Base-by-base conservation (phyloP, 2,797 vertebrate species). In the Manis javanica region DNA sequence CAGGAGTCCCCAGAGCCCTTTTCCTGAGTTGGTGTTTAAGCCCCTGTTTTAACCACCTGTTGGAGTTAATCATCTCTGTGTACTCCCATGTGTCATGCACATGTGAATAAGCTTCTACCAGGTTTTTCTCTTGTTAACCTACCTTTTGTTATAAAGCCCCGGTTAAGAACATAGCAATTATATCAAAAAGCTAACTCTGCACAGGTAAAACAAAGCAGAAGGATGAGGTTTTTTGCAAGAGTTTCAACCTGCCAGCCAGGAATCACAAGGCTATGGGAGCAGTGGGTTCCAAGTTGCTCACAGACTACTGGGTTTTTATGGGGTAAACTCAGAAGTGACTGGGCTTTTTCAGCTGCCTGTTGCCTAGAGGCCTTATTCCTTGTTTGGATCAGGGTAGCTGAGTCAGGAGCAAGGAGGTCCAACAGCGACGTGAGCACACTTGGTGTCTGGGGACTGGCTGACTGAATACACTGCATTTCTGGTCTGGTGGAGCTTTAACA, bases 91-190 rank as follows among this genome's bases (percentile, higher is more conserved):
- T 39, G 39, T 61, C 55, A 53, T 10, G 18, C 24, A 39, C 55
- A 46, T 53, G 21, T 68, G 77, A 75, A 77, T 71, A 64, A 92
- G 86, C 46, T 89, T 63, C 69, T 84, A 34, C 59, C 71, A 39
- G 90, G 29, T 88, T 49, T 93, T 81, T 51, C 74, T 94, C 26
- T 77, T 92, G 18, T 63, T 86, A 63, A 74, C 81, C 42, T 89
- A 53, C 42, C 68, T 94, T 88, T 89, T 81, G 19, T 85, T 81
- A 82, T 16, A 63, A 69, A 23, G 59, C 34, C 46, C 61, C 53
- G 71, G 19, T 26, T 74, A 42, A 86, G 74, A 94, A 69, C 68
- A 19, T 34, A 90, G 23, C 42, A 89, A 24, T 19, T 34, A 55
- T n/a, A 39, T 49, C 42, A 49, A n/a, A 49, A 61, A 31, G 9